Conservation (phyloP, 2,797 vertebrate species). For the Anguilla obscura region DNA sequence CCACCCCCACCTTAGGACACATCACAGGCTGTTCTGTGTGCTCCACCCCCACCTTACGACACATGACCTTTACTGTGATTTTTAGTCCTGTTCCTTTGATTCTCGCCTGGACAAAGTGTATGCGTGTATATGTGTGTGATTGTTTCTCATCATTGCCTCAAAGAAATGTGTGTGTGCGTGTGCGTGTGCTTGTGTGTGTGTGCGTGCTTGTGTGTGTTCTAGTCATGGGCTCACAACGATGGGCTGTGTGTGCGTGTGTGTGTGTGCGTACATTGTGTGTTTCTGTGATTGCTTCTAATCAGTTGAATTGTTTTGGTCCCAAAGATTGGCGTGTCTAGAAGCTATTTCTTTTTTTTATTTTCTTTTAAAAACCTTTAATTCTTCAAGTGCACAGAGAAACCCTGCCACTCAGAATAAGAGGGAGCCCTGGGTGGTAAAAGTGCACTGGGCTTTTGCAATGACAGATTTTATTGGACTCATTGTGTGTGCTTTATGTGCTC, state of each 20-base stretch:
- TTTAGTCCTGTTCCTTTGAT: background rate
- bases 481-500: constrained; percentile 8
- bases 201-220: background rate
- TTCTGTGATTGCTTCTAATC: background rate
- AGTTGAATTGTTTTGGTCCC: background rate
- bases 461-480: constrained; percentile 13
- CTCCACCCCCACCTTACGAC: background rate
- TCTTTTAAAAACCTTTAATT: background rate
- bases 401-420: background rate
- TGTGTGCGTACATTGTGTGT: background rate
- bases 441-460: background rate
- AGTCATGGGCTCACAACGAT: background rate
- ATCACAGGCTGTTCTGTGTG: background rate
- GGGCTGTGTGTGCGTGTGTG: background rate
- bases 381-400: background rate
- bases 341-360: background rate
- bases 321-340: background rate
- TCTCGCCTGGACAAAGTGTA: background rate
- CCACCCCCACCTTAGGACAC: background rate
- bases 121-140: background rate
- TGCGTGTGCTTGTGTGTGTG: background rate
- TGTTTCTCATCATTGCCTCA: background rate
- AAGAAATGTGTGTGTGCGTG: background rate
- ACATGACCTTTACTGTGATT: no score
- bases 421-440: background rate